Conservation (phyloP, 2,888 invertebrate genomes). For the Drosophila picticornis region DNA sequence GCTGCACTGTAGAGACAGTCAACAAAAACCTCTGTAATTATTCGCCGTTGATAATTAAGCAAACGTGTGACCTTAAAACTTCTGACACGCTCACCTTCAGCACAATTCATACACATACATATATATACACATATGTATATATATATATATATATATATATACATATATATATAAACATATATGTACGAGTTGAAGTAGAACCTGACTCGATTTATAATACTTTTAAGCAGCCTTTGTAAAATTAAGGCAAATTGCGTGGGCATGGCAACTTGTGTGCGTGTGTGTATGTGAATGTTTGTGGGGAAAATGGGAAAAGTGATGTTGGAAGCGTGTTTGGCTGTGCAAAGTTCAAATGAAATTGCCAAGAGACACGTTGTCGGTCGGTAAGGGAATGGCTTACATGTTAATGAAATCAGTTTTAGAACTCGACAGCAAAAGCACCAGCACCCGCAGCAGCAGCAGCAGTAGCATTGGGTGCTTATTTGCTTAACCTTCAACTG, state of each 20-base stretch:
- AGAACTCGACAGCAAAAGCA: constrained; percentile 10
- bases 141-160: too few species aligned
- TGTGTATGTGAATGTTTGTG: background rate
- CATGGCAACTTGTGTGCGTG: constrained; percentile 3
- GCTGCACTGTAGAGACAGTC: constrained; percentile 1
- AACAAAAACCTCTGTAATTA: constrained; percentile 33
- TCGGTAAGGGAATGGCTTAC: constrained; percentile 10
- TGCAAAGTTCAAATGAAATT: constrained; percentile 46
- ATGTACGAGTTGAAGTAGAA: background rate
- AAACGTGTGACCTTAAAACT: constrained; percentile 54
- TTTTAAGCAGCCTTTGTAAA: constrained; percentile 25
- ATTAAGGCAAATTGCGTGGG: constrained; percentile 30
- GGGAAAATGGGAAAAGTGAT: constrained; percentile 18
- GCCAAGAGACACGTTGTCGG: constrained; percentile 43
- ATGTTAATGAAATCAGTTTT: constrained; percentile 54
- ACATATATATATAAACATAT: background rate
- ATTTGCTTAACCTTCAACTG: constrained; percentile 43
- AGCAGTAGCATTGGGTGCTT: constrained; percentile 5
- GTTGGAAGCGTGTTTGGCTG: constrained; percentile 37
- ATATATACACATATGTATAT: background rate
- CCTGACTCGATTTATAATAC: constrained; percentile 22
- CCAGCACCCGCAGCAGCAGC: background rate
- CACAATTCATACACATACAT: constrained; percentile 1
- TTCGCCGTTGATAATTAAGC: constrained; percentile 39
- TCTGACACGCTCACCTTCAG: constrained; percentile 47